Base-by-base conservation (phyloP, 2,113 vertebrate species). In the Colius striatus region DNA sequence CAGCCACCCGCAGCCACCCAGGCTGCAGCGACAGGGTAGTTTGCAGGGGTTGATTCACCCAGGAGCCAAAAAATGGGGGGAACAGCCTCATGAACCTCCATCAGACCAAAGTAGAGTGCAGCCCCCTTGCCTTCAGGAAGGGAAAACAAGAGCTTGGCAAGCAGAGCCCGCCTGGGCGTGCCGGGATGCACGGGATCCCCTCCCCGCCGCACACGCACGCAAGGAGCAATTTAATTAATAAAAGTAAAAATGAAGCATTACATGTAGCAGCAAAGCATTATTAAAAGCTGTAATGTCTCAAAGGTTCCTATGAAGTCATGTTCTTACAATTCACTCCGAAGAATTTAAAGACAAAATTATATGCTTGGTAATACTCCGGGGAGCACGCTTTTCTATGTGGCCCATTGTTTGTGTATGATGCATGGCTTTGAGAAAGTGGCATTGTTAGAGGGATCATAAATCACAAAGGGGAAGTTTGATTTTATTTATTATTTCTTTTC, bases 331-430 rank as follows among this genome's bases (percentile, higher is more conserved):
- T 97, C 96, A 91, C 96, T 97, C 73, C 0, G 53, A 98, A 97
- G 97, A 97, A 97, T 96, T 97, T 98, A 98, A 98, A 97, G 97
- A 97, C 97, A 97, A 97, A 97, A 98, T 98, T 97, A 98, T 94
- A 98, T 94, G 95, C 96, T 94, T 97, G 53, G 47, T 97, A 98
- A 98, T 97, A 96, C 95, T 95, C 97, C 5, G 16, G 94, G 82
- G 97, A 98, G 87, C 67, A 22, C 3, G 61, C 95, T 96, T 97
- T 96, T 97, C 97, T 97, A 95, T 93, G 92, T 82, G 77, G 95
- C 79, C 96, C 94, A 97, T 98, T 98, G 97, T 98, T 97, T 97
- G 89, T 78, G 92, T 84, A 91, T 95, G 97, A 97, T 94, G 82
- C 87, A 93, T 89, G 50, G 95, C 93, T 98, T 96, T 85, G 91